These are phyloP conservation scores for Tragopan temminckii DNA, from an alignment of 2,797 vertebrate species.

Conservation along the genomic window DNA sequence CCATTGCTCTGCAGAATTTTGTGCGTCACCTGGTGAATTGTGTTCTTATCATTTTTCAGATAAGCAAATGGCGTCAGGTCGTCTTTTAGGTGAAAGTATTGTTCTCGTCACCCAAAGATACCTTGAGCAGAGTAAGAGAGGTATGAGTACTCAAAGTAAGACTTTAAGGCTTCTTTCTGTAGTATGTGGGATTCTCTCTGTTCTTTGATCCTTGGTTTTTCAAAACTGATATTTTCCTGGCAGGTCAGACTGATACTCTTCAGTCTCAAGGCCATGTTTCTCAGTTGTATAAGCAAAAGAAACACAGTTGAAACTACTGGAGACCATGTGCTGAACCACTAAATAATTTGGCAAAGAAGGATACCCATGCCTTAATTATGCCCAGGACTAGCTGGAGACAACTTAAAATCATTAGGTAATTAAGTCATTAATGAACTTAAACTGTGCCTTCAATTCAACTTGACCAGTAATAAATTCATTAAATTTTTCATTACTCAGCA, in stretches of 20 bases:
- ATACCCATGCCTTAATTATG: not conserved
- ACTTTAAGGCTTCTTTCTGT: not conserved
- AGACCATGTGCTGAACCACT: not conserved
- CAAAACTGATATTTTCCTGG: not conserved
- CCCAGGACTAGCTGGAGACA: not conserved
- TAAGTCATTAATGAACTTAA: constrained; percentile 53
- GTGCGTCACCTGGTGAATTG: not conserved
- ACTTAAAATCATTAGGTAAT: constrained; percentile 42
- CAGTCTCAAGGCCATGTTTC: not conserved
- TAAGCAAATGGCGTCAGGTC: not conserved
- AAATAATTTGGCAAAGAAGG: not conserved
- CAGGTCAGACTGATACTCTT: not conserved
- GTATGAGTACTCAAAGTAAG: not conserved
- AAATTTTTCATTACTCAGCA: not conserved
- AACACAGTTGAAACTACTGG: not conserved
- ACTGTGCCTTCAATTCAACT: constrained; percentile 3
- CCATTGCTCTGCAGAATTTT: not conserved
- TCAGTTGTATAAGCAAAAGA: not conserved
- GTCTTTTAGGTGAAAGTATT: not conserved
- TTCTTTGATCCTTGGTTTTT: not conserved
- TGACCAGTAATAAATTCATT: constrained; percentile 42
- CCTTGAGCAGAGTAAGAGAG: not conserved
- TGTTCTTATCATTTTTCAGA: not conserved
- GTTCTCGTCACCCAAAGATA: not conserved
- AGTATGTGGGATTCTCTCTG: not conserved